A percentile compares a stretch with the other conserved stretches of the same genome.
phyloP scores from a whole-genome alignment of 2,797 vertebrate species.

The Vespertilio murinus region DNA sequence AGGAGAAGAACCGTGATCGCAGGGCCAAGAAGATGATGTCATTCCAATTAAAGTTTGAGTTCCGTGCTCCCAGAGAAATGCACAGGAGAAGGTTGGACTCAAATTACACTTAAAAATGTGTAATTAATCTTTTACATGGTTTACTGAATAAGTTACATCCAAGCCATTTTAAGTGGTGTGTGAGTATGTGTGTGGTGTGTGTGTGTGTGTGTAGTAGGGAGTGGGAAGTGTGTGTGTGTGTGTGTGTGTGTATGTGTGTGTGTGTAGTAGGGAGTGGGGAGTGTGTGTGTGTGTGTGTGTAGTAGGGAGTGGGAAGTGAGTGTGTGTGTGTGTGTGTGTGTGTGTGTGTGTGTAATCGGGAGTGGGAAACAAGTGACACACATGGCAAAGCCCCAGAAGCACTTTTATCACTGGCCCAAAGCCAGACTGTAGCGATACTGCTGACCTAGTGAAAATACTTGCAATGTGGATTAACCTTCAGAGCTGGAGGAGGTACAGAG shows the following conservation, averaged over 20 bases:
- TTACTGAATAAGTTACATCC: not conserved
- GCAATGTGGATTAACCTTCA: slow-evolving; percentile 1
- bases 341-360: too few species aligned
- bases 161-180: not conserved
- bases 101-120: not conserved
- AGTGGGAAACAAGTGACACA: not conserved
- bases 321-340: too few species aligned
- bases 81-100: not conserved
- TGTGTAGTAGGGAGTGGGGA: not conserved
- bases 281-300: too few species aligned
- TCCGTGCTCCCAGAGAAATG: not conserved
- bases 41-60: not conserved
- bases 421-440: not conserved
- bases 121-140: slow-evolving; percentile 2
- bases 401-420: slow-evolving; percentile 22
- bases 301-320: not conserved
- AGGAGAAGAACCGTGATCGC: not conserved
- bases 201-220: not conserved
- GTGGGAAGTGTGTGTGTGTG: not conserved
- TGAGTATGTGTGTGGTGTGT: too few species aligned
- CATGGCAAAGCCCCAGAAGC: not conserved
- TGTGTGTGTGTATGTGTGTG: not conserved
- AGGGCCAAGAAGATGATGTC: slow-evolving; percentile 54
- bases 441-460: not conserved
- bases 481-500: not conserved